Evolutionary conservation across 2,888 invertebrate genomes (phyloP), one percentile per base, ranked within the genome.

Genomic region (Ichneumoninae sp.): DNA sequence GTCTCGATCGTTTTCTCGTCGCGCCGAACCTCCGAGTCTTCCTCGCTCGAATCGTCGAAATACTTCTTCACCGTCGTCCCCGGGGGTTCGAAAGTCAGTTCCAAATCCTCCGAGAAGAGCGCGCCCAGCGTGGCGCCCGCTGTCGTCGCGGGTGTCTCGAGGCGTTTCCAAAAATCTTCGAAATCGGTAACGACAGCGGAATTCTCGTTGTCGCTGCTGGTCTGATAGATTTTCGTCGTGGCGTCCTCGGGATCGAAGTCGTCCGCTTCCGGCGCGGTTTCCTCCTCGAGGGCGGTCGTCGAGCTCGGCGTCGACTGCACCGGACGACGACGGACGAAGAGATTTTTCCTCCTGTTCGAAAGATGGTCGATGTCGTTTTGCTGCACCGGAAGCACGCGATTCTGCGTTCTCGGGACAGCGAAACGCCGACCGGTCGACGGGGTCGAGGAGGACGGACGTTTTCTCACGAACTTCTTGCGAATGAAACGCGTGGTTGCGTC

Each of bases 281-380:
- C 36, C 10, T 85, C 10, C 6, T 86, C 63, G 6, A 81, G 8
- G 1, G 40, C 44, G 1, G 79, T 82, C 5, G 85, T 83, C 22
- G 83, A 80, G 16, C 79, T 47, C 1, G 89, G 87, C 4, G 88
- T 88, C 7, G 90, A 87, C 2, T 88, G 86, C n/a, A 88, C 84
- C 3, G 91, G 91, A 73, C 90, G 85, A 57, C 90, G 90, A 44
- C 90, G 89, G 7, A 88, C 85, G 77, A 92, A 92, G 0, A 92
- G 71, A 69, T 86, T 89, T 44, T 91, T 91, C 30, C 91, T 88
- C 22, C 91, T 89, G 57, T 88, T 91, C 19, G 90, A 87, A 8
- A 85, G 26, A 19, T 74, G 68, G 1, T 85, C 83, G 5, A 44
- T 16, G 10, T 85, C 83, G 16, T 57, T 36, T 13, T 44, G 3